Evolutionary conservation across 2,888 invertebrate genomes (phyloP).

Genomic region (Helleia helle): DNA sequence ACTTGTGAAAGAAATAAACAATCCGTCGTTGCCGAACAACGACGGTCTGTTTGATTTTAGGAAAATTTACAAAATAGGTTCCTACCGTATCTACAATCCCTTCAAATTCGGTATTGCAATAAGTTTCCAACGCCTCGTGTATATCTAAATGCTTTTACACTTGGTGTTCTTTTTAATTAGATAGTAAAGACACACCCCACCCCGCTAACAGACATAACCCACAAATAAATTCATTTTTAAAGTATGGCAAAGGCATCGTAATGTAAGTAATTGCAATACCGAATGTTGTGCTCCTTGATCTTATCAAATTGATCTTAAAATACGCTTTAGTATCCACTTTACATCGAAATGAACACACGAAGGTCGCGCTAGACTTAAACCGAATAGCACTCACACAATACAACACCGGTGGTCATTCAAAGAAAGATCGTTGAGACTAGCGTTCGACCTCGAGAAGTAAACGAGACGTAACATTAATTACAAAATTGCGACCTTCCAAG

Average conservation of each 20-base stretch:
- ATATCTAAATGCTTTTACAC: constrained; percentile 3
- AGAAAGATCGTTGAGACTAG: background rate
- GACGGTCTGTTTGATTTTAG: too few species aligned
- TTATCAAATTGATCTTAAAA: background rate
- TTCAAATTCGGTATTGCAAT: background rate
- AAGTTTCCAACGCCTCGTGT: background rate
- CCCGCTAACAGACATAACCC: background rate
- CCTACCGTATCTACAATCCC: too few species aligned
- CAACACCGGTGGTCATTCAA: background rate
- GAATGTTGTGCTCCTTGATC: background rate
- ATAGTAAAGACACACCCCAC: background rate
- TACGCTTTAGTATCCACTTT: background rate
- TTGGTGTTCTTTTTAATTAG: background rate
- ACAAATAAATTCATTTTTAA: background rate
- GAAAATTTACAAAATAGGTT: too few species aligned
- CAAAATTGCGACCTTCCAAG: background rate
- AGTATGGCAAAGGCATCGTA: background rate
- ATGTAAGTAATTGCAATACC: background rate
- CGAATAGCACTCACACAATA: background rate
- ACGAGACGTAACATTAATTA: background rate
- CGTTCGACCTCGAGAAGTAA: background rate
- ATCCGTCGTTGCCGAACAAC: background rate
- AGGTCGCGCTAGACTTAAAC: background rate
- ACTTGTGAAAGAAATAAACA: constrained; percentile 6
- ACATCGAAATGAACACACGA: background rate